These are phyloP conservation scores for Spialia ferax DNA, from an alignment of 2,888 invertebrate genomes.

Conservation along the genomic window DNA sequence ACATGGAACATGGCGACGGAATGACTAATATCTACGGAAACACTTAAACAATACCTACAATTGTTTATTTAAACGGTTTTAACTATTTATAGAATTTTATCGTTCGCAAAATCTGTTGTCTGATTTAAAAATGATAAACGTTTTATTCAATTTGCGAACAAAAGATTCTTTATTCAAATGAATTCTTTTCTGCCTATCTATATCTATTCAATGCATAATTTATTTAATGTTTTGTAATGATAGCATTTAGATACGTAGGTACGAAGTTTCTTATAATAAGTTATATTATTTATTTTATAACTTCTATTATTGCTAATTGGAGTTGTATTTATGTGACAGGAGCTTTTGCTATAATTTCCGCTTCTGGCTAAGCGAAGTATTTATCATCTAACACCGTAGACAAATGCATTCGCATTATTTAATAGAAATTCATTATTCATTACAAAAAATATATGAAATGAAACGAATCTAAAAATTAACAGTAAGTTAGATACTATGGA, in stretches of 20 bases:
- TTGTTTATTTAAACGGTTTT: neutral
- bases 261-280: neutral
- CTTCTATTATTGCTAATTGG: neutral
- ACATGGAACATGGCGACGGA: neutral
- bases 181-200: neutral
- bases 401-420: too few relatives aligned
- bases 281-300: neutral
- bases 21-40: neutral
- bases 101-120: neutral
- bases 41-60: neutral
- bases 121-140: neutral
- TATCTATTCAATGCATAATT: neutral
- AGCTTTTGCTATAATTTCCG: slow-evolving; percentile 4
- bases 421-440: too few relatives aligned
- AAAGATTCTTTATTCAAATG: neutral
- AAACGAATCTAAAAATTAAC: too few relatives aligned
- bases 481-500: too few relatives aligned
- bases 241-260: neutral
- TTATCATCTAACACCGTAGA: too few relatives aligned
- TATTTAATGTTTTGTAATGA: neutral
- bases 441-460: too few relatives aligned
- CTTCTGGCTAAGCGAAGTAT: neutral
- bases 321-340: neutral
- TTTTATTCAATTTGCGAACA: neutral
- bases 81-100: neutral